Evolutionary conservation across 2,797 vertebrate species (phyloP).

Genomic region (Catostomus latipinnis): DNA sequence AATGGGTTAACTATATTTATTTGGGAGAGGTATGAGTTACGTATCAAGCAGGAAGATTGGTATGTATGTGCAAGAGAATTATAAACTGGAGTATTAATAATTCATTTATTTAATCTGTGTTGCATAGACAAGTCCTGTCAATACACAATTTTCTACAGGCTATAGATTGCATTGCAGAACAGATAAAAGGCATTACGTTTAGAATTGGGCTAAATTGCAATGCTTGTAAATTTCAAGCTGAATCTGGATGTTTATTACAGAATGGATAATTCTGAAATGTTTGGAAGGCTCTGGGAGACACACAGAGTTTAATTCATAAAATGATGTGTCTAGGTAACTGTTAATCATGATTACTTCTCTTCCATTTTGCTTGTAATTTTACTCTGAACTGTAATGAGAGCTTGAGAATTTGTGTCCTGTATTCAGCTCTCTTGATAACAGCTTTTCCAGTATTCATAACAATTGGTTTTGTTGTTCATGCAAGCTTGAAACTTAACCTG

Average conservation of each 20-base stretch:
- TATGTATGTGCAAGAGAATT: constrained; percentile 41
- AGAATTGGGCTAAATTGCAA: not conserved
- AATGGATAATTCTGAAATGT: not conserved
- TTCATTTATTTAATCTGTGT: not conserved
- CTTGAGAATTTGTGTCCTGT: constrained; percentile 24
- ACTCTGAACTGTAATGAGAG: constrained; percentile 16
- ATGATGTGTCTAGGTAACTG: constrained; percentile 16
- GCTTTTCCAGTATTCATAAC: not conserved
- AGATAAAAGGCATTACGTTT: not conserved
- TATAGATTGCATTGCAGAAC: constrained; percentile 7
- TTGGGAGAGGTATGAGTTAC: constrained; percentile 20
- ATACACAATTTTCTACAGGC: constrained; percentile 8
- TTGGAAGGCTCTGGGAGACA: not conserved
- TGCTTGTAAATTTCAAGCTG: not conserved
- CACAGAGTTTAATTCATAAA: constrained; percentile 8
- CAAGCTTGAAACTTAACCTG: constrained; percentile 1
- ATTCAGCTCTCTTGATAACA: constrained; percentile 5
- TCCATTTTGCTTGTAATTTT: constrained; percentile 5
- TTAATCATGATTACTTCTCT: constrained; percentile 7
- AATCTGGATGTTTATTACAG: not conserved
- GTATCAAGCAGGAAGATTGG: constrained; percentile 33
- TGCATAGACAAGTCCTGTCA: constrained; percentile 28
- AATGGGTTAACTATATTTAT: constrained; percentile 21
- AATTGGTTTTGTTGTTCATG: not conserved
- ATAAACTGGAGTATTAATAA: constrained; percentile 6